Base-by-base conservation (phyloP, 2,797 vertebrate species). In the Naso thynnoides region DNA sequence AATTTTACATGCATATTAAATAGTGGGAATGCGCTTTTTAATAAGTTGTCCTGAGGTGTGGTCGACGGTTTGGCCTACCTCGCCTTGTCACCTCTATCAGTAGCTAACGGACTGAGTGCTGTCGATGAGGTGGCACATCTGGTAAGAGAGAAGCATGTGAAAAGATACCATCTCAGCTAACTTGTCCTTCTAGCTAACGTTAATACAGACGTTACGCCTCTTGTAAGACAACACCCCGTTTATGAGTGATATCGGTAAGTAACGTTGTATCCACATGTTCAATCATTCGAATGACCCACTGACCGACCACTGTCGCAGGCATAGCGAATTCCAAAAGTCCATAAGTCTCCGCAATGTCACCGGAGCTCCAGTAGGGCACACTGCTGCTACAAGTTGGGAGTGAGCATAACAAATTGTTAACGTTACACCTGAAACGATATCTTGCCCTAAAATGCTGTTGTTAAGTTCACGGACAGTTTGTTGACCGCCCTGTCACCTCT, bases 121-220 rank as follows among this genome's bases (percentile, higher is more conserved):
- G 79, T 74, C 83, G 92, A 73, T 93, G 93, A 94, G 90, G 91
- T 94, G 93, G 92, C 93, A 94, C 89, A 87, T 91, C 88, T 92
- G 89, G 67, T 70, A 29, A 58, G 47, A 74, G 31, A 14, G 41
- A 14, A 64, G 53, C 62, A 36, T 53, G 16, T 31, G 59, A 48
- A 52, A 33, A 29, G 1, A n/a, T 36, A 36, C 26, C 18, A 24
- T 47, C 42, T 47, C 59, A 60, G 68, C 50, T 52, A 50, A 78
- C 58, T 81, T 41, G 63, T 29, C 57, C 24, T 11, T 9, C 13
- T 2, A 38, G 38, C 48, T 41, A 61, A 62, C 15, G 23, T 19
- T 15, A 38, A 41, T 15, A 14, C 16, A 11, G 14, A 33, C 33
- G 33, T 33, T 9, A 13, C 3, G 2, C 50, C 9, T 62, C 14